Percentiles rank a stretch among this genome's conserved stretches.
Evolutionary conservation across 2,113 vertebrate genomes (phyloP).

Genomic region (Naja naja): DNA sequence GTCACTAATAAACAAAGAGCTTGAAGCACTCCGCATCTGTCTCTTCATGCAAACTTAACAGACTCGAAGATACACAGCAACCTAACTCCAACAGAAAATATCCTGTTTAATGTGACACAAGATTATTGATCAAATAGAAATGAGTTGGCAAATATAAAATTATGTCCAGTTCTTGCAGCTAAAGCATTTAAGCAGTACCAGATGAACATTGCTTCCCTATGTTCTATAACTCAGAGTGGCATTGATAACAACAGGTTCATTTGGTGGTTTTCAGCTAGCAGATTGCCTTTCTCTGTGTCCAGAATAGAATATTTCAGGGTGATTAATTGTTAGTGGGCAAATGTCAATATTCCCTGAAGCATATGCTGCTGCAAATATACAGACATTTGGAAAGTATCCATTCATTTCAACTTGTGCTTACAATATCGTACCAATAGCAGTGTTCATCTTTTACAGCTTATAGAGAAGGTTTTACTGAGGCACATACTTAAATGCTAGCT

Average conservation of each 20-base stretch:
- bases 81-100: slow-evolving; percentile 35
- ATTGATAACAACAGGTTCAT: slow-evolving; percentile 39
- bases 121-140: slow-evolving; percentile 48
- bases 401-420: slow-evolving; percentile 41
- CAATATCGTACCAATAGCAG: slow-evolving; percentile 1
- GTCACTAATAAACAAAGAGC: too few species aligned
- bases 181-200: slow-evolving; percentile 31
- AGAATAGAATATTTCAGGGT: slow-evolving; percentile 20
- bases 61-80: neutral
- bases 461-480: slow-evolving; percentile 15
- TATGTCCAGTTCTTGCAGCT: slow-evolving; percentile 19
- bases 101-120: slow-evolving; percentile 49
- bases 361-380: slow-evolving; percentile 31
- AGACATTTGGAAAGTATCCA: neutral
- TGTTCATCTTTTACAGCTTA: slow-evolving; percentile 6
- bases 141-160: slow-evolving; percentile 23
- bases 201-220: slow-evolving; percentile 15
- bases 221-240: neutral
- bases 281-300: slow-evolving; percentile 25
- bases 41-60: too few species aligned
- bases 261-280: neutral
- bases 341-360: slow-evolving; percentile 16
- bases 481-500: slow-evolving; percentile 11
- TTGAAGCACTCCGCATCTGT: too few species aligned
- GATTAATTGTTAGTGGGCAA: slow-evolving; percentile 47